Evolutionary conservation across 2,888 invertebrate genomes (phyloP), one percentile per base, ranked within the genome.

Genomic region (Harpalus rufipes): DNA sequence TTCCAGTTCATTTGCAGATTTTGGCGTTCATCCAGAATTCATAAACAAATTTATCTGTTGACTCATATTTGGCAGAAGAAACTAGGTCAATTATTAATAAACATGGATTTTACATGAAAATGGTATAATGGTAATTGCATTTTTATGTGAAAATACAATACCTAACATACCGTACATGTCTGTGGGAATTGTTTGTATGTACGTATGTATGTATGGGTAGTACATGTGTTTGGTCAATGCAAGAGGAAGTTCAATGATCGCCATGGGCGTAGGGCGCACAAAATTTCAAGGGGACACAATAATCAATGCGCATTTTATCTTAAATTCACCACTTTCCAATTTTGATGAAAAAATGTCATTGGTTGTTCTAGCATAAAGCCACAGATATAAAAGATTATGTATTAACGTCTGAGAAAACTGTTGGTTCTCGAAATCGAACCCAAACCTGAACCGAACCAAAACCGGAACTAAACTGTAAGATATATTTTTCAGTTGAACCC

Each of bases 211-310:
- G 32, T 32, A 5, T 32, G 32, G 1, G 32, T 6, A 32, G 32
- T 51, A 51, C 44, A 51, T 74, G 51, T 74, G 74, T 74, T 39
- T 74, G 51, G 74, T 18, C 63, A 63, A 59, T 81, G 32, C 61
- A 61, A 81, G 61, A 81, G 80, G 80, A 81, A 81, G 80, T 81
- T 81, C 80, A 81, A 41, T 81, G 80, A 59, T 63, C 80, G 63
- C 63, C 18, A 81, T 63, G 80, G 61, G 61, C 63, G 32, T 32
- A 32, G 32, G 32, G 32, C 32, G 32, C 32, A 32, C 32, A 32
- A 32, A 32, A 4, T 32, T 32, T 5, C 0, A 32, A 32, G 32
- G 32, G 32, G 32, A 32, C 1, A 32, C 32, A 32, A 32, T 32
- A 32, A 32, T 32, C 32, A 32, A 32, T 32, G 32, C n/a, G n/a